Evolutionary conservation across 2,888 invertebrate genomes (phyloP), one percentile per base, ranked within the genome.

Genomic region (Rhabditophanes sp.): DNA sequence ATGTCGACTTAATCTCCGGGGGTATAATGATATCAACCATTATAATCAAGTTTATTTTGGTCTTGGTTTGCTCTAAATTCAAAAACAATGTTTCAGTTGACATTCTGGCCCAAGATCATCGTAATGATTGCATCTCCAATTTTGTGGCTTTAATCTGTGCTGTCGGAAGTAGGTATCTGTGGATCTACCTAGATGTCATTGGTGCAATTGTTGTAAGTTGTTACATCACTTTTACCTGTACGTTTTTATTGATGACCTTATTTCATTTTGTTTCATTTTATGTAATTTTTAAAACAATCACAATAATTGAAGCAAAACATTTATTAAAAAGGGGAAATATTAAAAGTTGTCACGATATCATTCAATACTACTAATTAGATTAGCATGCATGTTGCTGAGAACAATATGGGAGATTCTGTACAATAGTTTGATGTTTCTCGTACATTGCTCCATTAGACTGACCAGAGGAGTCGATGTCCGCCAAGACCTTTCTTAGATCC

Each of bases 61-160:
- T 48, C 41, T 19, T 53, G 2, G 37, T 67, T 15, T 45, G 61
- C 48, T 65, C 64, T 37, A 46, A 57, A 24, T 50, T 46, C 25
- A 48, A 60, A 14, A 46, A 48, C 2, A 53, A 60, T 21, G 53
- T 66, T 0, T 64, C 64, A 1, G 57, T 67, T 3, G 53, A 57
- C 28, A 68, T 68, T 0, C 50, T 71, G 15, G 64, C 68, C 2
- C 65, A 66, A 48, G 71, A 72, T 44, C 71, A 72, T 42, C 50
- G 70, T 5, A 71, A 71, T 44, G 71, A 71, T 39, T 66, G 69
- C 14, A 27, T 71, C 20, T 69, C 69, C 7, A 71, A 72, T 43
- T 41, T 57, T n/a, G 60, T 65, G 2, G 70, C 71, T 7, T 47
- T 72, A 3, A 38, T 65, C 8, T 70, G 68, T 48, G 70, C 69